Conservation (phyloP, 2,797 vertebrate genomes). For the Anabacerthia variegaticeps region DNA sequence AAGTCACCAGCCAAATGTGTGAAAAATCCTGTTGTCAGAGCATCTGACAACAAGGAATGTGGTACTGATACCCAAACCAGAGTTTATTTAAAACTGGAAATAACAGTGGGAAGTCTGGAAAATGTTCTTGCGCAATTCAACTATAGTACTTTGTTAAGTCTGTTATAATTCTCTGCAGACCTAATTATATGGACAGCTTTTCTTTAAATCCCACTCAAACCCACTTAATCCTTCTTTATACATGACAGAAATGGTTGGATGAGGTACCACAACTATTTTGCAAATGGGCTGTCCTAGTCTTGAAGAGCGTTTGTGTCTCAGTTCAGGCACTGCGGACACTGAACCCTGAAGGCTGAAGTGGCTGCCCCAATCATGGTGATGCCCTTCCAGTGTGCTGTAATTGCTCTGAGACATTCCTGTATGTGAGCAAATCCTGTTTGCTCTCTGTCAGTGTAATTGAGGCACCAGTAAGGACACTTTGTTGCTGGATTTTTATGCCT, state of each 20-base stretch:
- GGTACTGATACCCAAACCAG: neutral
- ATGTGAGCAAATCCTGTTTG: neutral
- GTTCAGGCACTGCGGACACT: neutral
- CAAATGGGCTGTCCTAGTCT: neutral
- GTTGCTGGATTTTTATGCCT: neutral
- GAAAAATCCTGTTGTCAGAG: constrained; percentile 14
- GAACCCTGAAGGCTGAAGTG: neutral
- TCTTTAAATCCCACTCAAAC: constrained; percentile 18
- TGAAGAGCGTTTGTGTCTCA: neutral
- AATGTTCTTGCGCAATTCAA: neutral
- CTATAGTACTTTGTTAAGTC: neutral
- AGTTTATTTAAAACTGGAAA: neutral
- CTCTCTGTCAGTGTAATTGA: neutral
- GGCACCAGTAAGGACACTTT: neutral
- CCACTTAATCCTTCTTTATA: neutral
- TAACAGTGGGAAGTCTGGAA: constrained; percentile 24
- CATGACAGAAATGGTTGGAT: neutral
- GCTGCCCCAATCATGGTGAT: neutral
- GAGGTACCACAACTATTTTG: neutral
- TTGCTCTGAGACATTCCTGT: neutral
- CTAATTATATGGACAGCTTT: constrained; percentile 22
- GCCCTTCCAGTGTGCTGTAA: neutral
- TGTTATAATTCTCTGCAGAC: constrained; percentile 41
- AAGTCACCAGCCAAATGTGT: neutral
- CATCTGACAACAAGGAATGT: neutral